These are phyloP conservation scores for Busseola fusca DNA, from an alignment of 2,888 invertebrate species.

Conservation along the genomic window DNA sequence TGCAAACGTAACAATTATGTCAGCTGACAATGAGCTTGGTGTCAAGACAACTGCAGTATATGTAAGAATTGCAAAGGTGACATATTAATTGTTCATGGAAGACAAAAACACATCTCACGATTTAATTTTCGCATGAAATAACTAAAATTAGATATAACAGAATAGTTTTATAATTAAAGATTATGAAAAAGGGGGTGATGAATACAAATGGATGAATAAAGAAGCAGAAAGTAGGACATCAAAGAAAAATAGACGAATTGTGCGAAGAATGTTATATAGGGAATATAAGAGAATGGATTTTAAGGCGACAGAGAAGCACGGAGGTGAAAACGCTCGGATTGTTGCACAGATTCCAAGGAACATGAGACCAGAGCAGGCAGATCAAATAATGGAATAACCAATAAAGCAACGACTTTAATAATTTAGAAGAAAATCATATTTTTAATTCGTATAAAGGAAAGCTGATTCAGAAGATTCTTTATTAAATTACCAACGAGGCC, in stretches of 20 bases:
- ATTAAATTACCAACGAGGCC: not conserved
- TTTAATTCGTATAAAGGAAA: not conserved
- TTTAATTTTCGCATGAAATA: not conserved
- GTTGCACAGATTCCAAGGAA: not conserved
- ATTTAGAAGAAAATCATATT: not conserved
- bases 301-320: not conserved
- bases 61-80: constrained; percentile 4
- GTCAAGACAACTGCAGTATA: constrained; percentile 7
- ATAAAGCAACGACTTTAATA: not conserved
- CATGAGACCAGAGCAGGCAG: not conserved
- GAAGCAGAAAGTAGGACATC: not conserved
- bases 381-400: not conserved
- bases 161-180: not conserved
- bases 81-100: not conserved
- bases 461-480: no score
- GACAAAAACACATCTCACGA: not conserved
- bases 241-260: not conserved
- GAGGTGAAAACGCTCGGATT: not conserved
- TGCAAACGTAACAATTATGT: constrained; percentile 39
- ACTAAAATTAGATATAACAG: not conserved
- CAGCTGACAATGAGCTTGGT: constrained; percentile 52
- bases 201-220: not conserved
- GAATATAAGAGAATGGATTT: not conserved
- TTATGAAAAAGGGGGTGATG: not conserved
- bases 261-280: not conserved